Evolutionary conservation across 2,888 invertebrate species (phyloP).

Genomic region (Sphecodes monilicornis): DNA sequence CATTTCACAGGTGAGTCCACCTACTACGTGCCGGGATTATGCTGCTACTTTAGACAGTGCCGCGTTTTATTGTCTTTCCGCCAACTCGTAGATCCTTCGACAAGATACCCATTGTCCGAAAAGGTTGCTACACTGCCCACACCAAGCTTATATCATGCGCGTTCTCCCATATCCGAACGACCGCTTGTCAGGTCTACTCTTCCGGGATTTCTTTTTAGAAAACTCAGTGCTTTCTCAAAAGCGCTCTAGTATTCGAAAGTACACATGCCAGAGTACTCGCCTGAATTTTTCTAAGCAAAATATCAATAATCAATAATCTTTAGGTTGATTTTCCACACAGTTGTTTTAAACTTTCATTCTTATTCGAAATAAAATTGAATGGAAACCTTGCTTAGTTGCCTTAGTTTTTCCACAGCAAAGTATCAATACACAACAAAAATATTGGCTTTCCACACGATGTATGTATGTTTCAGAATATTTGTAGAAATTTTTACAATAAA

Average conservation of each 20-base stretch:
- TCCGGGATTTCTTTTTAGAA: background rate
- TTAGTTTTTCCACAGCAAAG: no score
- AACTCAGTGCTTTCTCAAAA: background rate
- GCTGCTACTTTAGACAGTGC: slow-evolving; percentile 62
- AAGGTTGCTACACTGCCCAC: slow-evolving; percentile 40
- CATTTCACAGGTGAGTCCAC: slow-evolving; percentile 74
- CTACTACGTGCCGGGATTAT: slow-evolving; percentile 59
- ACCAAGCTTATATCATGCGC: slow-evolving; percentile 6
- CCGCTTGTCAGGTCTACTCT: background rate
- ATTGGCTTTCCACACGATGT: no score
- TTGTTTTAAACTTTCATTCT: no score
- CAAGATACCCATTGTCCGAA: slow-evolving; percentile 47
- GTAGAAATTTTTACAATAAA: no score
- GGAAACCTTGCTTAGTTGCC: no score
- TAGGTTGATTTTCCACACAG: no score
- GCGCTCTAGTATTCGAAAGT: background rate
- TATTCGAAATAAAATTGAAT: no score
- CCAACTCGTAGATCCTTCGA: slow-evolving; percentile 70
- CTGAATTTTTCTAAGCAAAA: background rate
- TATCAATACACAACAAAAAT: no score
- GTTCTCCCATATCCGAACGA: background rate
- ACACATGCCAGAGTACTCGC: background rate
- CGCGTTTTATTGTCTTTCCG: slow-evolving; percentile 68
- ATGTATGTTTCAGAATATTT: no score
- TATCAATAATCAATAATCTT: no score